Base-by-base conservation (phyloP, 2,888 invertebrate genomes). In the Thymelicus lineola region DNA sequence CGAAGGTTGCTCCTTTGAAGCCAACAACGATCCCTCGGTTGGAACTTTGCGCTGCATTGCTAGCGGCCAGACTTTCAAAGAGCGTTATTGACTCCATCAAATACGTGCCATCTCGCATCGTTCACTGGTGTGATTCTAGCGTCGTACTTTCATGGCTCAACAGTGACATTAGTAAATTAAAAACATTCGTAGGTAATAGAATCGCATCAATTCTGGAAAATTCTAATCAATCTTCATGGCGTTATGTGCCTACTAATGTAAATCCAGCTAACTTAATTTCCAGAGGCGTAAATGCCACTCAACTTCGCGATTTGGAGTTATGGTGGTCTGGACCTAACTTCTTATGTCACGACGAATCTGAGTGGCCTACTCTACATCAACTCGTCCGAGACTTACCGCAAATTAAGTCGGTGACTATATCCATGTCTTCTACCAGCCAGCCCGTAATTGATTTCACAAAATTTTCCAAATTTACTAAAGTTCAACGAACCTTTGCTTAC, bases 221-320 rank as follows among this genome's bases (percentile, higher is more conserved):
- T 4, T 61, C 70, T 5, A n/a, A 57, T 7, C 20, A 12, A 9
- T 20, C 35, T 12, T 65, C 62, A 0, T 73, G 72, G 72, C 46
- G 72, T 9, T 72, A 73, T 42, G 68, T 73, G 10, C 58, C 64
- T 6, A 72, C 74, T 3, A 20, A 36, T 20, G 14, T 7, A 17
- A 74, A 74, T 45, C 72, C 73, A 12, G 74, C 74, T 6, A 72
- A 71, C 15, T 60, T 74, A 17, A 71, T 72, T 38, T 71, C 72
- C 4, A 61, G 71, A 55, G 71, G 70, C 15, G 58, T 72, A 4
- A 46, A 72, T 60, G 63, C 71, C 38, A 28, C 35, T 14, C 6
- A 59, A 10, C 38, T 73, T 6, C 36, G 35, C 7, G 17, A 55
- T 14, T 14, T 35, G 55, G 55, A 20, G 2, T 6, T 71, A 6